Conservation (phyloP, 92 coral and sea anemone genomes). For the Porites evermanni region DNA sequence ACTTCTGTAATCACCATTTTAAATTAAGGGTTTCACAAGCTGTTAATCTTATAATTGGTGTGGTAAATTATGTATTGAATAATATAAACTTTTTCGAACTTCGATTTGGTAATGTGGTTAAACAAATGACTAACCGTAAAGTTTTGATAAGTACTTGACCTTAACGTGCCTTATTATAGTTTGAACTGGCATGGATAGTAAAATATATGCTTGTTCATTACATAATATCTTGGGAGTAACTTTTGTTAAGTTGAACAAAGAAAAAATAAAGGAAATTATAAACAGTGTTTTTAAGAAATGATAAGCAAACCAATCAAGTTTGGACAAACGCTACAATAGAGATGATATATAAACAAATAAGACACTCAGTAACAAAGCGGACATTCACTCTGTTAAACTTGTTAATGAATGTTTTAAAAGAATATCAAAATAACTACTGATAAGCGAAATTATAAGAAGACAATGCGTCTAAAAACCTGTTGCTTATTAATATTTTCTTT, state of each 20-base stretch:
- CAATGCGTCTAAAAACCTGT: too few species aligned
- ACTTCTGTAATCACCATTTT: neutral
- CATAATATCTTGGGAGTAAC: neutral
- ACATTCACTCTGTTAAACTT: neutral
- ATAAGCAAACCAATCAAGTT: constrained; percentile 1
- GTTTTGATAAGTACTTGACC: too few species aligned
- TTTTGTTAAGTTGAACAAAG: neutral
- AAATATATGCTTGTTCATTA: neutral
- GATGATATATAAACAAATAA: neutral
- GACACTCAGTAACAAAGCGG: neutral
- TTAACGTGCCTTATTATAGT: too few species aligned
- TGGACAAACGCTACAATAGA: constrained; percentile 2
- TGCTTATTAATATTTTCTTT: too few species aligned
- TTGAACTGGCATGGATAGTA: neutral
- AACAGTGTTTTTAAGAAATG: neutral
- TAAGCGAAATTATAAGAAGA: neutral
- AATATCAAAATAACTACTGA: neutral
- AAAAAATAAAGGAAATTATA: neutral
- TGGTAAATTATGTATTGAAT: too few species aligned
- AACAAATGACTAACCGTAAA: too few species aligned
- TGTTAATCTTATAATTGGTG: neutral
- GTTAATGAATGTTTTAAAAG: neutral
- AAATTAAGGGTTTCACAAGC: neutral
- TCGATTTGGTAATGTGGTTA: too few species aligned
- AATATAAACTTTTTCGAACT: too few species aligned